These are phyloP conservation scores for Hedychridium roseum DNA, from an alignment of 2,888 invertebrate genomes.

Conservation along the genomic window DNA sequence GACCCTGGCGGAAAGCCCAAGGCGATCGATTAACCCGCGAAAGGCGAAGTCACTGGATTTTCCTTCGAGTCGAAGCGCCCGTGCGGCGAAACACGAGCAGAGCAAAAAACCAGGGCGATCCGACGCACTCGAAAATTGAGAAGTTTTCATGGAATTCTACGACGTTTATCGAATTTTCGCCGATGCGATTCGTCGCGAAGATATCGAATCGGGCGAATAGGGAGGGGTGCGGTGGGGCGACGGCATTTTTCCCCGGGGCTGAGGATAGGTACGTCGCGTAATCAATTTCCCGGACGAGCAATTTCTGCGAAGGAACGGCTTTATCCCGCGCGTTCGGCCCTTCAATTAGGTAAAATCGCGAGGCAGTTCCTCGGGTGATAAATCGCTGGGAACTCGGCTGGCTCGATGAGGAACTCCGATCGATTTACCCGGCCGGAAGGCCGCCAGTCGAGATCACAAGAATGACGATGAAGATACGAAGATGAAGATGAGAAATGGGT, in stretches of 20 bases:
- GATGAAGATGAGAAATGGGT: not conserved
- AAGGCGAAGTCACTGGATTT: constrained; percentile 12
- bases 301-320: constrained; percentile 36
- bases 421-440: constrained; percentile 27
- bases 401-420: constrained; percentile 22
- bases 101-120: too few species aligned
- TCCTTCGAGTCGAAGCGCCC: constrained; percentile 12
- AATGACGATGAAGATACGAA: too few species aligned
- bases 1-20: too few species aligned
- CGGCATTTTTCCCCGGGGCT: constrained; percentile 16
- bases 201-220: not conserved
- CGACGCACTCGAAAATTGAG: constrained; percentile 11
- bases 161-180: not conserved
- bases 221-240: not conserved
- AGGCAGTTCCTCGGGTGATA: too few species aligned
- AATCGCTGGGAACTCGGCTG: constrained; percentile 31
- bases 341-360: too few species aligned
- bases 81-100: too few species aligned
- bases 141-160: constrained; percentile 2
- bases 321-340: constrained; percentile 31
- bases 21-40: constrained; percentile 1
- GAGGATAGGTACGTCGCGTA: constrained; percentile 23
- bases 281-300: constrained; percentile 40
- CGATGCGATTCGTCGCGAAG: not conserved
- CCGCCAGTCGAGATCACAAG: not conserved